Evolutionary conservation across 2,888 invertebrate species (phyloP).

Genomic region (Dione juno): DNA sequence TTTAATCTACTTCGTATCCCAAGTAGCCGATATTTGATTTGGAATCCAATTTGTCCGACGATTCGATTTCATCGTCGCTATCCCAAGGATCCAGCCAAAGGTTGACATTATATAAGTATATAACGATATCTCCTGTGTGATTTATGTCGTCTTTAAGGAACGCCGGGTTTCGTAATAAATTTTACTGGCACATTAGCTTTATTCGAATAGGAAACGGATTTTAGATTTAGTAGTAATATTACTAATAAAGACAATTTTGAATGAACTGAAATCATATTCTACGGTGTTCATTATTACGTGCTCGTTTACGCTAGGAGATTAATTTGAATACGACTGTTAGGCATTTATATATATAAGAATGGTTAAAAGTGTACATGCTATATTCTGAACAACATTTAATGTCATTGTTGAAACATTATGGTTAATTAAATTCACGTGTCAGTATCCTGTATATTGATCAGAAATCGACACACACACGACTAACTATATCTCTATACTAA

Average conservation of each 20-base stretch:
- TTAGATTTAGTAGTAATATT: slow-evolving; percentile 15
- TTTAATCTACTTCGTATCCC: slow-evolving; percentile 40
- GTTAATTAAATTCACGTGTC: too few relatives aligned
- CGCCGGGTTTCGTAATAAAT: slow-evolving; percentile 19
- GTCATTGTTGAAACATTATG: too few relatives aligned
- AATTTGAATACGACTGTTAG: neutral
- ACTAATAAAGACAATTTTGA: neutral
- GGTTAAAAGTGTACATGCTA: neutral
- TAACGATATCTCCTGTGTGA: slow-evolving; percentile 17
- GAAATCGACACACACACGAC: neutral
- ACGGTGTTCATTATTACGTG: neutral
- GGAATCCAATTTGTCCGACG: slow-evolving; percentile 39
- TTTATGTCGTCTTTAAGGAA: slow-evolving; percentile 20
- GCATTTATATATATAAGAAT: neutral
- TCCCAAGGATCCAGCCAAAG: slow-evolving; percentile 17
- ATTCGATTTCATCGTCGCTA: slow-evolving; percentile 33
- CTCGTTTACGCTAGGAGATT: neutral
- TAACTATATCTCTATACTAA: neutral
- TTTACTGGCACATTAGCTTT: slow-evolving; percentile 19
- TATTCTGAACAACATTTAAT: neutral
- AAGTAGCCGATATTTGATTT: slow-evolving; percentile 44
- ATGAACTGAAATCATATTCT: neutral
- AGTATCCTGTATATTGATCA: too few relatives aligned
- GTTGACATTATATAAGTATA: slow-evolving; percentile 13
- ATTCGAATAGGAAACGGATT: slow-evolving; percentile 18